phyloP scores from a whole-genome alignment of 2,797 vertebrate genomes.

The Pelobates cultripes region DNA sequence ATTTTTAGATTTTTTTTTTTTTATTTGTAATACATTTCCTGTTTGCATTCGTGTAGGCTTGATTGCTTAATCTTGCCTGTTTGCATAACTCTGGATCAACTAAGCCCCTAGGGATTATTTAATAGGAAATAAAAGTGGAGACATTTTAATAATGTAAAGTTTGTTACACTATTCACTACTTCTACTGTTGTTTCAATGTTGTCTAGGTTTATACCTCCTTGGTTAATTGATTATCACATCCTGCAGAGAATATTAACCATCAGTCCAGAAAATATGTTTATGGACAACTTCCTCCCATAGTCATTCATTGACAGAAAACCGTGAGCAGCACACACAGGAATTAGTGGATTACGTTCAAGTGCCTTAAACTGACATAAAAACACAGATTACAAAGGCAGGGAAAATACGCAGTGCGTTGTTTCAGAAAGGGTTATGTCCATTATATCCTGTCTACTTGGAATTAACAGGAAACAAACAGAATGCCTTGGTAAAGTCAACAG shows the following conservation, averaged over 20 bases:
- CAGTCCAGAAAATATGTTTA: not conserved
- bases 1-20: too few species aligned
- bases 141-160: too few species aligned
- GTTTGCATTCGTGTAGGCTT: too few species aligned
- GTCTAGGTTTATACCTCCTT: too few species aligned
- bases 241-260: not conserved
- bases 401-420: not conserved
- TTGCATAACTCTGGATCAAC: too few species aligned
- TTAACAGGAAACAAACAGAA: constrained; percentile 26
- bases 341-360: not conserved
- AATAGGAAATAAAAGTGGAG: too few species aligned
- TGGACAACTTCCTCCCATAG: not conserved
- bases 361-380: constrained; percentile 34
- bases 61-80: too few species aligned
- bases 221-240: not conserved
- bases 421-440: constrained; percentile 6
- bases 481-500: constrained; percentile 7
- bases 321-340: not conserved
- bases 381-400: constrained; percentile 25
- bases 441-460: constrained; percentile 39
- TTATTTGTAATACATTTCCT: too few species aligned
- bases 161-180: too few species aligned
- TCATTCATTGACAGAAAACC: constrained; percentile 18
- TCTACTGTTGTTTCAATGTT: too few species aligned
- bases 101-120: too few species aligned